A percentile compares a stretch with the other conserved stretches of the same genome.
phyloP scores from a whole-genome alignment of 2,888 invertebrate genomes.

The Brenthis hecate region DNA sequence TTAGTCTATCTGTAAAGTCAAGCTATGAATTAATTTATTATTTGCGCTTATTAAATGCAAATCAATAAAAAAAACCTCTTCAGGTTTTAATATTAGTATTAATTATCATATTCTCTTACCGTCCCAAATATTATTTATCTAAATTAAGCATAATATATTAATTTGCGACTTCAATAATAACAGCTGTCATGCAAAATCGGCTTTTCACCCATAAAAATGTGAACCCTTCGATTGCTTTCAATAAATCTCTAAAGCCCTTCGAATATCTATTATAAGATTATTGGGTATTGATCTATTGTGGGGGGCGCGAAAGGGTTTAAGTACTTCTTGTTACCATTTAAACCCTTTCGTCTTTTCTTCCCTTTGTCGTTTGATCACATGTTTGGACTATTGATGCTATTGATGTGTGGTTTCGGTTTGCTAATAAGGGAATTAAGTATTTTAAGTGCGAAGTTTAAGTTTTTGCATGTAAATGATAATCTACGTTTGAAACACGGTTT shows the following conservation, averaged over 20 bases:
- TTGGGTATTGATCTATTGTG: constrained; percentile 77
- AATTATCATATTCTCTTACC: too few relatives aligned
- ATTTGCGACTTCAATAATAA: constrained; percentile 37
- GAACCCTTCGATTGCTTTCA: constrained; percentile 55
- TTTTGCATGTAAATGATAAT: too few relatives aligned
- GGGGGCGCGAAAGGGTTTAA: constrained; percentile 73
- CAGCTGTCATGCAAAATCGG: constrained; percentile 62
- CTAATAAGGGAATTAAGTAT: constrained; percentile 14
- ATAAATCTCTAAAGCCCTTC: constrained; percentile 50
- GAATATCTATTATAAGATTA: constrained; percentile 75
- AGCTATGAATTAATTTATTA: too few relatives aligned
- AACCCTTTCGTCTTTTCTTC: constrained; percentile 38
- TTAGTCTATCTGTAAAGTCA: too few relatives aligned
- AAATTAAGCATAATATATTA: constrained; percentile 1
- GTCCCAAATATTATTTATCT: too few relatives aligned
- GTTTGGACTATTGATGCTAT: constrained; percentile 33
- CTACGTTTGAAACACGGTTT: too few relatives aligned
- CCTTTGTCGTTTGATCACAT: constrained; percentile 29
- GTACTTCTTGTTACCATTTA: constrained; percentile 61
- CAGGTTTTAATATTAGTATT: too few relatives aligned
- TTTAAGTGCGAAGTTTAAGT: too few relatives aligned
- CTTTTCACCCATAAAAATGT: constrained; percentile 49
- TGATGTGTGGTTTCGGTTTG: constrained; percentile 15
- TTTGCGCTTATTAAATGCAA: too few relatives aligned
- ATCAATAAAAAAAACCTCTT: too few relatives aligned